phyloP scores from a whole-genome alignment of 1,140 invertebrate species.

The Diabrotica undecimpunctata region DNA sequence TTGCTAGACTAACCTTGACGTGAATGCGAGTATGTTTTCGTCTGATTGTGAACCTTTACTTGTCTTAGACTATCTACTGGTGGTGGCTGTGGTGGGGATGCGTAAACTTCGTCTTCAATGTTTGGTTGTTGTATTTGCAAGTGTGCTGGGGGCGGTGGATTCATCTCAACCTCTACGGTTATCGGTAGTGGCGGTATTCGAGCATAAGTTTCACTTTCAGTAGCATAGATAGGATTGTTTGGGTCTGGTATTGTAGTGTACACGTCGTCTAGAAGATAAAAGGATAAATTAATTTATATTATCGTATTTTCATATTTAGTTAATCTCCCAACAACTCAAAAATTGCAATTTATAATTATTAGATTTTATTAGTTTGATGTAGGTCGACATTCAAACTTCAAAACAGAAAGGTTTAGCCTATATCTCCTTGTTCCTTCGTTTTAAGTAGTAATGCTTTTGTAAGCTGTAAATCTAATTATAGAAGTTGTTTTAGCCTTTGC shows the following conservation, averaged over 20 bases:
- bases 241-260: conserved; percentile 86
- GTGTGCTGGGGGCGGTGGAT: conserved; percentile 39
- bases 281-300: background rate
- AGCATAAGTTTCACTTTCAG: conserved; percentile 84
- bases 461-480: no score
- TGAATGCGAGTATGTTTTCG: conserved; percentile 67
- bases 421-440: no score
- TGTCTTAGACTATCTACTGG: conserved; percentile 57
- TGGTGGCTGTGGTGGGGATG: conserved; percentile 50
- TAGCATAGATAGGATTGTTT: conserved; percentile 65
- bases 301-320: conserved; percentile 13
- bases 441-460: no score
- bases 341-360: background rate
- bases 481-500: no score
- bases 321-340: background rate
- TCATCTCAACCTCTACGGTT: conserved; percentile 53
- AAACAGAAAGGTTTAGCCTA: no score
- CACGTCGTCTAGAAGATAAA: conserved; percentile 68
- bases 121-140: conserved; percentile 24
- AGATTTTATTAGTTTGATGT: background rate
- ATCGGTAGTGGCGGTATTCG: conserved; percentile 71
- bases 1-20: conserved; percentile 52
- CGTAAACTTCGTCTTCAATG: conserved; percentile 27
- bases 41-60: conserved; percentile 55
- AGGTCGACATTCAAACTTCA: background rate